Conservation (phyloP, 2,113 vertebrate genomes). For the Charadrius vociferus region DNA sequence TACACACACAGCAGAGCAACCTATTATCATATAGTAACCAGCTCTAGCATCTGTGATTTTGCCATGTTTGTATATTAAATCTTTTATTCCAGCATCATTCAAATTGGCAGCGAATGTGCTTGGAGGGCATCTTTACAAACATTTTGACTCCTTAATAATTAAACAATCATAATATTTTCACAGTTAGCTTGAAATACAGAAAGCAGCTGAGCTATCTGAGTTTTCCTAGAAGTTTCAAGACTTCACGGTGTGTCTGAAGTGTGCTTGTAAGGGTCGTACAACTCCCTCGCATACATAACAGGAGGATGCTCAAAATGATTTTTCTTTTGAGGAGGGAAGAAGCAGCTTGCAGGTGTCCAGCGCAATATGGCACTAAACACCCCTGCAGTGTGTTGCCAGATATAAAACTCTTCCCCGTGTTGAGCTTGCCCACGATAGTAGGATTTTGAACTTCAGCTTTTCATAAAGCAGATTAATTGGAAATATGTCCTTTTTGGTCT, state of each 20-base stretch:
- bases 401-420: accelerated
- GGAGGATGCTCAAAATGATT: neutral
- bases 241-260: neutral
- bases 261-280: neutral
- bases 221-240: neutral
- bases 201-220: neutral
- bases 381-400: too few species aligned
- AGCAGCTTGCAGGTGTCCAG: neutral
- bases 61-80: neutral
- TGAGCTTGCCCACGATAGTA: neutral
- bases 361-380: accelerated
- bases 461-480: neutral
- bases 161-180: neutral
- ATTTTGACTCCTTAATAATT: neutral
- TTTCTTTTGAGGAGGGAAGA: neutral
- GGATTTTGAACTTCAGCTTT: neutral
- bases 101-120: neutral
- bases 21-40: neutral
- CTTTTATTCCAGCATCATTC: neutral
- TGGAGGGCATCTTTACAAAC: neutral
- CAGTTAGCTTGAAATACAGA: neutral
- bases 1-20: neutral
- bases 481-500: neutral
- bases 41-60: neutral
- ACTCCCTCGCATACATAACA: neutral